phyloP scores from a whole-genome alignment of 2,113 vertebrate genomes.

The Melanerpes formicivorus region DNA sequence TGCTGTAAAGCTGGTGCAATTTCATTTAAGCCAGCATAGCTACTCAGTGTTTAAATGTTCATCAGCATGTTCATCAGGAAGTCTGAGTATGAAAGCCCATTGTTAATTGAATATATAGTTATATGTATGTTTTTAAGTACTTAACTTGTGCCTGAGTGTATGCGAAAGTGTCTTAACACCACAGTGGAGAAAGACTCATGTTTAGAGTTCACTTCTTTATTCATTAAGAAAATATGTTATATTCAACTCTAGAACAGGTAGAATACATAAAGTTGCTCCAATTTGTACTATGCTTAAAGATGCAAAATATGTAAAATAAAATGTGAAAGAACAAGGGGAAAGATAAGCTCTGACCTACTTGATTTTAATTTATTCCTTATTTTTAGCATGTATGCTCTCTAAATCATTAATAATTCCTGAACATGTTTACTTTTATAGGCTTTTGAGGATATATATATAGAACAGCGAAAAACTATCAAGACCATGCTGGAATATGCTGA shows the following conservation, averaged over 20 bases:
- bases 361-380: neutral
- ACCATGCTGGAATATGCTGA: constrained; percentile 91
- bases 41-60: neutral
- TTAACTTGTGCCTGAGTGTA: neutral
- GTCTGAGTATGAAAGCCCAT: neutral
- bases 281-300: neutral
- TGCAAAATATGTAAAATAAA: neutral
- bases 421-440: constrained; percentile 78
- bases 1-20: neutral
- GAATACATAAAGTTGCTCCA: neutral
- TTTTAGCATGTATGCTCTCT: neutral
- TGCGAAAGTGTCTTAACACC: neutral
- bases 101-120: neutral
- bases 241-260: neutral
- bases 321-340: neutral
- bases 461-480: constrained; percentile 89
- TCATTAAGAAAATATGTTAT: neutral
- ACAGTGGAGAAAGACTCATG: neutral
- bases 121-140: neutral
- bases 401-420: neutral
- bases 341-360: neutral
- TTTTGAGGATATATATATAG: constrained; percentile 95
- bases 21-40: neutral
- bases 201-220: neutral
- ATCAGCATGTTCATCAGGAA: neutral